phyloP scores from a whole-genome alignment of 2,888 invertebrate species.

The Eupithecia vulgata region DNA sequence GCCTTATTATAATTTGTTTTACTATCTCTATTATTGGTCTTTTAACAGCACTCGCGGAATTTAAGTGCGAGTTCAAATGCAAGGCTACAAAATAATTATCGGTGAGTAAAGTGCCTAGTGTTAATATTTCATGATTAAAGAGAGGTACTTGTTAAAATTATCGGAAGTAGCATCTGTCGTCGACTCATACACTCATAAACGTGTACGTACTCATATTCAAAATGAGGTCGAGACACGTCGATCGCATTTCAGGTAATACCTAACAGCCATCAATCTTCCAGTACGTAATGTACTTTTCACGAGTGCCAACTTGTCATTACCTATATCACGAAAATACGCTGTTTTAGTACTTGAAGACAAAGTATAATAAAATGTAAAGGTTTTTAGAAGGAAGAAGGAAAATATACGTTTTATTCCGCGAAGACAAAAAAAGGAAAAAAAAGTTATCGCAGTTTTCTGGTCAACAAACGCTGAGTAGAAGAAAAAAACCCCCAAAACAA shows the following conservation, averaged over 20 bases:
- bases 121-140: background rate
- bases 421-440: no score
- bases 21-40: background rate
- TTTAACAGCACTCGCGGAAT: background rate
- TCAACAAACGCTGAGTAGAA: background rate
- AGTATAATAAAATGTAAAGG: background rate
- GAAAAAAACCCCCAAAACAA: no score
- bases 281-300: background rate
- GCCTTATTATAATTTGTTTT: background rate
- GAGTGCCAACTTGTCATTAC: background rate
- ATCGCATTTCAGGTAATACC: conserved; percentile 29
- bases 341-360: background rate
- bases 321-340: background rate
- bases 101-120: background rate
- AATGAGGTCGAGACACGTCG: conserved; percentile 24
- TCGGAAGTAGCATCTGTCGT: background rate
- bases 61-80: background rate
- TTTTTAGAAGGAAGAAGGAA: background rate
- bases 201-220: conserved; percentile 11
- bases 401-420: no score
- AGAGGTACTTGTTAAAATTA: background rate
- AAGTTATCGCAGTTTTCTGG: background rate
- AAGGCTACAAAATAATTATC: background rate
- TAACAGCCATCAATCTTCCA: conserved; percentile 29
- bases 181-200: background rate